Evolutionary conservation across 1,140 invertebrate species (phyloP), one percentile per base, ranked within the genome.

Genomic region (Zaprionus capensis): DNA sequence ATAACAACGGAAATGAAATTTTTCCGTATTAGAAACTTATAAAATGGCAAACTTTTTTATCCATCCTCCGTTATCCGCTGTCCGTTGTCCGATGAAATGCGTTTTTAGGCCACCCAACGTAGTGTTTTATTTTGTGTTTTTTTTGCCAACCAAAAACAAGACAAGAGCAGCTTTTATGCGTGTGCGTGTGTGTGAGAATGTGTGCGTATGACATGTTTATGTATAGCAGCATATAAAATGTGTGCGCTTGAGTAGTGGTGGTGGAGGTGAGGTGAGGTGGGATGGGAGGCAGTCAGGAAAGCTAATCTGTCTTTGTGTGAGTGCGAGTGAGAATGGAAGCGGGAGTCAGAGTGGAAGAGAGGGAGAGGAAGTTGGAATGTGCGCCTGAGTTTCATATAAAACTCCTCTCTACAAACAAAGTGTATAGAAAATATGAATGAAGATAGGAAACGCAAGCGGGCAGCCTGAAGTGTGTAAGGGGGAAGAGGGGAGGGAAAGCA

Each of bases 371-470:
- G 46, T 24, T 20, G 20, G 41, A 12, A 31, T 62, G 26, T 85
- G 82, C 78, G 82, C 78, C 82, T 85, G 77, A 83, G 80, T 46
- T 44, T 51, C 71, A 56, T 53, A 62, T 34, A 71, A 22, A 80
- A 80, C 84, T 83, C 72, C 68, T 88, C 81, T 78, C 73, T 71
- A 73, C 63, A 80, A 69, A 69, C 73, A 78, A 75, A 80, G 84
- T 87, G 83, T 87, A 86, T 87, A 87, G 84, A 87, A 87, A 87
- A 87, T 87, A 87, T 87, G 84, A 87, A 87, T 87, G 83, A 87
- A 88, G 83, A 82, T 78, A 71, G 69, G 56, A 69, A 67, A 66
- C 46, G 65, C 51, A 62, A 73, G 26, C 38, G 59, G 55, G 55
- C 49, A 38, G 36, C 26, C n/a, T 17, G 41, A 46, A 61, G 51